A percentile compares a stretch with the other conserved stretches of the same genome.
These are phyloP conservation scores for Carlito syrichta DNA, from an alignment of 2,113 vertebrate species.

Conservation along the genomic window DNA sequence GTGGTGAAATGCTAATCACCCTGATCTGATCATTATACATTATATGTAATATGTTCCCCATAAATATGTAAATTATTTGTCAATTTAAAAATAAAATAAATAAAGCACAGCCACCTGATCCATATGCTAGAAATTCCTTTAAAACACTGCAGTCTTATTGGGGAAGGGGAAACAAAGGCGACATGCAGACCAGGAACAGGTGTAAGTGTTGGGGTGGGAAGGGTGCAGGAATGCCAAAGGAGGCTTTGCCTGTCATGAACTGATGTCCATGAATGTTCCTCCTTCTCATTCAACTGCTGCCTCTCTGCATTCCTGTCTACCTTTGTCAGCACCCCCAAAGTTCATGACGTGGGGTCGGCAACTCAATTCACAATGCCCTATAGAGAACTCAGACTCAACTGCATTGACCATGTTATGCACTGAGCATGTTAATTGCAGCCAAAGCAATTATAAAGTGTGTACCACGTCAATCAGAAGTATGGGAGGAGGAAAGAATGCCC, in stretches of 20 bases:
- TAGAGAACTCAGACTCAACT: background rate
- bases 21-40: background rate
- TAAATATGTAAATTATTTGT: background rate
- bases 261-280: background rate
- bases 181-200: background rate
- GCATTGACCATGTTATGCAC: background rate
- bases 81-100: background rate
- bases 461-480: background rate
- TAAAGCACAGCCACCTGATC: background rate
- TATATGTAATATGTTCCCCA: background rate
- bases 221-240: background rate
- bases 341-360: background rate
- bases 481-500: background rate
- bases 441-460: background rate
- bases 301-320: background rate
- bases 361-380: background rate
- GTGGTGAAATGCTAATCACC: background rate
- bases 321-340: background rate
- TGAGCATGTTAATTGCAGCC: accelerated
- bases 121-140: background rate
- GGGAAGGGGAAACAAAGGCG: background rate
- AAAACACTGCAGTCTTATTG: background rate
- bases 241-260: background rate
- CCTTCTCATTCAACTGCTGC: background rate
- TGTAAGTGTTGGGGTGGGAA: accelerated